phyloP scores from a whole-genome alignment of 1,140 invertebrate species.

The Aphidius ervi region DNA sequence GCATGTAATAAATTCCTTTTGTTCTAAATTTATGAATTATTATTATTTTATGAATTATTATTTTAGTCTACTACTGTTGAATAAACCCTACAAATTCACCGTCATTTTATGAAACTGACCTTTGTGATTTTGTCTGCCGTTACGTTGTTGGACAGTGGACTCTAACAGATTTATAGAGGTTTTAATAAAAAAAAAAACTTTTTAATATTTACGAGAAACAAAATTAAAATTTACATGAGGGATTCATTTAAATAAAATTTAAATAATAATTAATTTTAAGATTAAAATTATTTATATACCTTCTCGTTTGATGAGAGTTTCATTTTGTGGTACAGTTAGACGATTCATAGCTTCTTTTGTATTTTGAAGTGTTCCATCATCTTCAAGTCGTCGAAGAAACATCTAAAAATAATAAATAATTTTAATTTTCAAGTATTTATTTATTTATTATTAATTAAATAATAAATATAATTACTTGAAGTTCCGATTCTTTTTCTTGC shows the following conservation, averaged over 20 bases:
- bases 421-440: not conserved
- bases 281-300: constrained; percentile 41
- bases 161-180: constrained; percentile 37
- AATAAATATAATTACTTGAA: constrained; percentile 58
- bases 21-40: not conserved
- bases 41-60: not conserved
- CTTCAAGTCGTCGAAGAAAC: constrained; percentile 57
- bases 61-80: constrained; percentile 4
- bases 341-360: constrained; percentile 45
- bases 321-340: constrained; percentile 41
- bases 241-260: not conserved
- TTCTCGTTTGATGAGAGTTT: constrained; percentile 52
- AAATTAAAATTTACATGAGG: not conserved
- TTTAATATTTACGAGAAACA: not conserved
- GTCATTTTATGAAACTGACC: constrained; percentile 35
- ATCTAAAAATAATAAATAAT: constrained; percentile 41
- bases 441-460: constrained; percentile 1
- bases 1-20: no score
- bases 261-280: no score
- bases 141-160: constrained; percentile 39
- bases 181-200: not conserved
- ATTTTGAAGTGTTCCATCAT: constrained; percentile 46
- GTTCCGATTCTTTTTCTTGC: constrained; percentile 73
- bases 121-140: constrained; percentile 42
- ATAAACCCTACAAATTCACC: not conserved